Base-by-base conservation (phyloP, 2,888 invertebrate species). In the Callinectes sapidus region DNA sequence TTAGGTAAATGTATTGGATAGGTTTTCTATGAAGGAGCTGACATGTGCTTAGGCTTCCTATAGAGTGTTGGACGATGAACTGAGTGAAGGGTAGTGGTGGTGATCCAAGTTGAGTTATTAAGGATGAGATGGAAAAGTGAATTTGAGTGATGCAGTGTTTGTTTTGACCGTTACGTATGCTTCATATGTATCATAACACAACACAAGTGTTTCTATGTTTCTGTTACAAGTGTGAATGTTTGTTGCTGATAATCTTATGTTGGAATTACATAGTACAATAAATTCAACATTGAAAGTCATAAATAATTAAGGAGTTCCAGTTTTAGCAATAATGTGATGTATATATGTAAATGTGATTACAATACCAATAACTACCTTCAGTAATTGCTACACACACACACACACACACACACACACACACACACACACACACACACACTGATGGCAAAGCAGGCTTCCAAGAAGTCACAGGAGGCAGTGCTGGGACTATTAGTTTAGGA, bases 341-440 rank as follows among this genome's bases (percentile, higher is more conserved):
- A 81, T 6, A 81, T 81, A 81, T 32, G 81, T 81, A 81, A 35
- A 81, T 81, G 23, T 35, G 81, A 10, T 81, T n/a, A 81, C 81
- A 35, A 81, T 81, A 81, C 32, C 81, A 81, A 81, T 81, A 81
- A 35, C 81, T 81, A 81, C 81, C 81, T 81, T 35, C 81, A 81
- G 14, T 81, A 35, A 81, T 35, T 35, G 35, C 35, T 35, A 2
- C 14, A 14, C 81, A 81, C 18, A 35, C 35, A 81, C 81, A 81
- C 16, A 88, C 61, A 88, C 32, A 88, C 61, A 88, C 61, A 55
- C 35, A 88, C 32, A 88, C 55, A 88, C 42, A 55, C 55, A 55
- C 55, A 55, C 32, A 55, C 39, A 89, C 66, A 89, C 39, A 88
- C 55, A 88, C 55, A 88, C 55, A 88, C 28, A 28, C 8, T n/a